Evolutionary conservation across 2,888 invertebrate species (phyloP), one percentile per base, ranked within the genome.

Genomic region (Polyommatus iphigenia): DNA sequence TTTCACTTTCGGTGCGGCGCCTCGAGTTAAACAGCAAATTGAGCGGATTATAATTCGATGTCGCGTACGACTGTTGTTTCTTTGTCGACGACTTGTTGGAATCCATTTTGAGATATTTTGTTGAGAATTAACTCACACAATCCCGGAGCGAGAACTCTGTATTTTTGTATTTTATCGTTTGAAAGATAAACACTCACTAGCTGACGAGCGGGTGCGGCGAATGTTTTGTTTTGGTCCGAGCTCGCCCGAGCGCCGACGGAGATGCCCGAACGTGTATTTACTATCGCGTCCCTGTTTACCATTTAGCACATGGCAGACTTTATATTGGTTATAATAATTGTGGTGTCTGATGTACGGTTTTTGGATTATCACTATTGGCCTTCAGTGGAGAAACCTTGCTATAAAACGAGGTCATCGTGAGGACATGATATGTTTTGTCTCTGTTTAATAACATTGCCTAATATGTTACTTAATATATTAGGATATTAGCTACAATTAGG

Each of bases 1-100:
- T 91, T 84, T 93, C 94, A 87, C 94, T 94, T 82, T 90, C 91
- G 7, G 91, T 89, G 54, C 94, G 90, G 77, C 83, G 88, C 84
- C 94, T 88, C 77, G 89, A 82, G 77, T 83, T 90, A 81, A 93
- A 93, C 81, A 93, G 86, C 81, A 92, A 87, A 88, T 90, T 93
- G 91, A 91, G 93, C 59, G 93, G 93, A 80, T 86, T 92, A 81
- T 91, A 92, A 81, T 82, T 88, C 3, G 86, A 82, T 79, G 80
- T 84, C 24, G 2, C 24, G 79, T 86, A 79, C 78, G 85, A 85
- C 81, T 87, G 89, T 80, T 83, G 86, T 76, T 82, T 86, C 81
- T 91, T 90, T 13, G 88, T 54, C 0, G 82, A 80, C 62, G 84
- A 82, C 82, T 93, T 92, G 80, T 85, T 89, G 15, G 91, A 85